Conservation (phyloP, 1,140 invertebrate genomes). For the Aplysia californica region DNA sequence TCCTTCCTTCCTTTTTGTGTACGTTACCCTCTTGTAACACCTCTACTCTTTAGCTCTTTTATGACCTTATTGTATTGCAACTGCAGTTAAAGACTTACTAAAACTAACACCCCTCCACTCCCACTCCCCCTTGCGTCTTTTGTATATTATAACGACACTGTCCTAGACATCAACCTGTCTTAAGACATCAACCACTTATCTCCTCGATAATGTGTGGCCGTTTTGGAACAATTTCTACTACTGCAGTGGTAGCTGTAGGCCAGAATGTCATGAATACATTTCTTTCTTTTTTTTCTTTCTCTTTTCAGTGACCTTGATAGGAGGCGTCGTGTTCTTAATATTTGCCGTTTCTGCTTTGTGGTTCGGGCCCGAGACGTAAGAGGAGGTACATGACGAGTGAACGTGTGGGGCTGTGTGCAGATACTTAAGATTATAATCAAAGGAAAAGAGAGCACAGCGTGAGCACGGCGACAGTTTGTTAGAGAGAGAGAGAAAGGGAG, state of each 20-base stretch:
- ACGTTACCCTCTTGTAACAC: no score
- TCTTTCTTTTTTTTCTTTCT: neutral
- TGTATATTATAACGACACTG: neutral
- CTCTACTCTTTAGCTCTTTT: no score
- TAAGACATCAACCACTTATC: neutral
- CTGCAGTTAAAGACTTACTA: neutral
- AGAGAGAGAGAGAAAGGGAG: no score
- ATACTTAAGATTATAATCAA: no score
- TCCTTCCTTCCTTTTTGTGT: no score
- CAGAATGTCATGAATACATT: neutral
- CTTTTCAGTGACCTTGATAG: constrained; percentile 89
- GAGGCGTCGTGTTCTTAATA: constrained; percentile 91
- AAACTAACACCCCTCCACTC: neutral
- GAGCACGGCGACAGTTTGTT: no score
- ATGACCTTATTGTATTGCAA: no score
- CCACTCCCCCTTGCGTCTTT: neutral
- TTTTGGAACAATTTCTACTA: neutral
- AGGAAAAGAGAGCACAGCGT: no score
- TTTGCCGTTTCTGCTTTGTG: constrained; percentile 93
- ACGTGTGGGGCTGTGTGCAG: no score
- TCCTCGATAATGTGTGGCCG: no score
- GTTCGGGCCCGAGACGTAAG: constrained; percentile 61
- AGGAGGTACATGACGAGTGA: no score
- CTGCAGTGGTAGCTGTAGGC: neutral
- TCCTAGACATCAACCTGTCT: no score